Evolutionary conservation across 2,113 vertebrate species (phyloP).

Genomic region (Rhagologus leucostigma): DNA sequence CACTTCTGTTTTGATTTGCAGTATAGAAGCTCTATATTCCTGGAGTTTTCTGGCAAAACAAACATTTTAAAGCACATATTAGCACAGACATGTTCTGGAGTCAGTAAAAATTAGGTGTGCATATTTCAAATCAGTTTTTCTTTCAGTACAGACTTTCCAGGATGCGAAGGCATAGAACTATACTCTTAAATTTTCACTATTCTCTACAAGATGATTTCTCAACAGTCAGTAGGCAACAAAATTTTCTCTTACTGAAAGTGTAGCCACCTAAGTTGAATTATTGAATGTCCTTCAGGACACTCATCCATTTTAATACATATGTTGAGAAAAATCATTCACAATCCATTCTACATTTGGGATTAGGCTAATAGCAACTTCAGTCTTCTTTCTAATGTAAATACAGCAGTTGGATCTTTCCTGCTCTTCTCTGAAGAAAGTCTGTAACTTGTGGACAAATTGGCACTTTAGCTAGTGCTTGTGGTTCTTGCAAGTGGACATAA

Average conservation of each 20-base stretch:
- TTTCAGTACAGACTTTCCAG: background rate
- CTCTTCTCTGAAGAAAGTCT: background rate
- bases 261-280: background rate
- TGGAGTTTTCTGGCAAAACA: background rate
- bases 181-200: background rate
- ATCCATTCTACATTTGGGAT: background rate
- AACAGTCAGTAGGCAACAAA: background rate
- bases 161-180: background rate
- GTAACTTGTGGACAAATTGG: background rate
- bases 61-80: background rate
- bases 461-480: background rate
- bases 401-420: background rate
- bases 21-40: background rate
- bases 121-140: background rate
- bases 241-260: background rate
- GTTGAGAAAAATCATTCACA: background rate
- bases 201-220: background rate
- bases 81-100: background rate
- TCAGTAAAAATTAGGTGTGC: background rate
- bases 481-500: background rate
- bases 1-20: background rate
- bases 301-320: background rate
- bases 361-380: background rate
- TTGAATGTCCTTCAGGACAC: background rate
- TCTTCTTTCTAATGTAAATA: background rate